Evolutionary conservation across 2,888 invertebrate genomes (phyloP).

Genomic region (Acrocyrtus sp.): DNA sequence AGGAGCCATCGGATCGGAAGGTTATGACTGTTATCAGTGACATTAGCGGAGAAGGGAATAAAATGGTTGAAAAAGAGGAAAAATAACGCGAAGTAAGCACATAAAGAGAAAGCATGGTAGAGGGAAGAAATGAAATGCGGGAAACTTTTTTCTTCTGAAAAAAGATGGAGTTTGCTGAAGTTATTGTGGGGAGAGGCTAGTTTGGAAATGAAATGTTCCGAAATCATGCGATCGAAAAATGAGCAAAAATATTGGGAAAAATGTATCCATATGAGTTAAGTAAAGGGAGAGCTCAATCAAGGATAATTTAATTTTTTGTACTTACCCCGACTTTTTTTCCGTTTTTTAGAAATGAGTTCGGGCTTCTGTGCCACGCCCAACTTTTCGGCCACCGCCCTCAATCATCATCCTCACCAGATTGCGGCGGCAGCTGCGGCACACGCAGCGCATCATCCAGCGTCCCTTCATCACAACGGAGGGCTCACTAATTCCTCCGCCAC

Average conservation of each 20-base stretch:
- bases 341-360: slow-evolving; percentile 59
- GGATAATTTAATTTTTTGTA: slow-evolving; percentile 22
- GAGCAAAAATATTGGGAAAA: no score
- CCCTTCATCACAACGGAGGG: slow-evolving; percentile 57
- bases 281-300: neutral
- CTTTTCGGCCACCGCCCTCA: slow-evolving; percentile 60
- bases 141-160: no score
- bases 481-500: slow-evolving; percentile 43
- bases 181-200: no score
- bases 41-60: slow-evolving; percentile 29
- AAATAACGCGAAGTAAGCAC: neutral
- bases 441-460: slow-evolving; percentile 52
- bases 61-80: neutral
- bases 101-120: no score
- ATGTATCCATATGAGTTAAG: no score
- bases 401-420: slow-evolving; percentile 57
- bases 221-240: no score
- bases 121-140: no score
- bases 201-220: no score
- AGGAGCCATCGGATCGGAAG: neutral
- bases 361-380: slow-evolving; percentile 61
- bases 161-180: no score
- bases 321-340: slow-evolving; percentile 1
- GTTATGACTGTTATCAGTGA: slow-evolving; percentile 32
- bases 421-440: slow-evolving; percentile 49